Conservation (phyloP, 2,797 vertebrate genomes). For the Micrastur ruficollis region DNA sequence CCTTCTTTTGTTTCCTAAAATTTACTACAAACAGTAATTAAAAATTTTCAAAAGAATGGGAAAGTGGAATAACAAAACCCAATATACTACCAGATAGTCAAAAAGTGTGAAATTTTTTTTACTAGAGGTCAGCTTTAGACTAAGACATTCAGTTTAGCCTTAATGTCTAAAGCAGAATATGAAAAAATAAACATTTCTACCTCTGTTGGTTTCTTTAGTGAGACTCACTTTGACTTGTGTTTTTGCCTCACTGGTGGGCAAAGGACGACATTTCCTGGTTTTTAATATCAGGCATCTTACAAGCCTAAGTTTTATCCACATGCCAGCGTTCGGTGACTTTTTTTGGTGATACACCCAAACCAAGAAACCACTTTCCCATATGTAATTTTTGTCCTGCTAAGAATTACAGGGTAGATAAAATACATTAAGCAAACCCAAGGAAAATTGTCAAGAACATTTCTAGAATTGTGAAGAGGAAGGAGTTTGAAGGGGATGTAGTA, state of each 20-base stretch:
- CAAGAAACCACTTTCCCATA: background rate
- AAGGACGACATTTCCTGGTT: background rate
- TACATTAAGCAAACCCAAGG: background rate
- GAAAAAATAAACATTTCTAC: background rate
- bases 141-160: background rate
- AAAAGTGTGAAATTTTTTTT: background rate
- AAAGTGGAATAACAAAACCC: background rate
- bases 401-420: background rate
- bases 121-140: background rate
- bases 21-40: background rate
- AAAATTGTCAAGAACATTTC: background rate
- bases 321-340: background rate
- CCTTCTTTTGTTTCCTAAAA: background rate
- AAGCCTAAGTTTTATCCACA: background rate
- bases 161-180: background rate
- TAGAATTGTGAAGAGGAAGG: background rate
- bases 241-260: background rate
- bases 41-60: background rate
- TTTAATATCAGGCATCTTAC: background rate
- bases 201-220: background rate
- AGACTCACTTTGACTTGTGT: background rate
- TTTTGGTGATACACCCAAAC: background rate
- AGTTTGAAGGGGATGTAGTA: background rate
- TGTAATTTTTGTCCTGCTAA: background rate
- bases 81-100: background rate